These are phyloP conservation scores for Anneissia japonica DNA, from an alignment of 35 echinoderm and acorn worm genomes.

Conservation along the genomic window DNA sequence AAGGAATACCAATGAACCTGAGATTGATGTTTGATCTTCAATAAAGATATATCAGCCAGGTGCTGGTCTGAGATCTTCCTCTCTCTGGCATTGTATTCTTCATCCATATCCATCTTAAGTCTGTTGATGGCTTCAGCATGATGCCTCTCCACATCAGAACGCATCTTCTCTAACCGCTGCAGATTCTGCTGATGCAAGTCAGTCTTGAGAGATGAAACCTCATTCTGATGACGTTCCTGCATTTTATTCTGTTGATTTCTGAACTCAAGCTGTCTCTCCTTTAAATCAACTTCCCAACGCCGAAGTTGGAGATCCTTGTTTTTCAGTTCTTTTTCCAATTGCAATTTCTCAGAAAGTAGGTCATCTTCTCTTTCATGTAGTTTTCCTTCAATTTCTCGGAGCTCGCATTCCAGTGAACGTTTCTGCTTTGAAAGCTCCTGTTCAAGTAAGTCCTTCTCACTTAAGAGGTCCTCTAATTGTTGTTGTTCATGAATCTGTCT, in stretches of 20 bases:
- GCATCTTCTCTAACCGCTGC: constrained; percentile 54
- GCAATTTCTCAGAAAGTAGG: constrained; percentile 62
- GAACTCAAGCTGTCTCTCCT: constrained; percentile 77
- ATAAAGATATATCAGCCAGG: constrained; percentile 66
- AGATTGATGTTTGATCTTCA: constrained; percentile 84
- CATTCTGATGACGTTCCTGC: constrained; percentile 48
- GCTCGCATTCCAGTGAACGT: constrained; percentile 59
- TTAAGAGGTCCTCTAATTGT: constrained; percentile 62
- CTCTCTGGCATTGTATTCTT: constrained; percentile 56
- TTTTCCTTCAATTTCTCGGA: constrained; percentile 75
- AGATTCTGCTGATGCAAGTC: constrained; percentile 37
- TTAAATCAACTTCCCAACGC: constrained; percentile 60
- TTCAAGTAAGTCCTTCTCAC: constrained; percentile 85
- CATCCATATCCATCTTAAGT: constrained; percentile 58
- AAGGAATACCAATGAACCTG: constrained; percentile 99
- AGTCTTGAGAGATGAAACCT: constrained; percentile 36
- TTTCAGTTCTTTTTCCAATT: constrained; percentile 70
- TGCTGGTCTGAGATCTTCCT: constrained; percentile 44
- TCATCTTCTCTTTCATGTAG: constrained; percentile 60
- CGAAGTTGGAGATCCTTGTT: constrained; percentile 76
- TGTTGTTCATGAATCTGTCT: constrained; percentile 63
- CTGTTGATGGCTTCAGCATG: constrained; percentile 85
- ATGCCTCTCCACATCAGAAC: constrained; percentile 60
- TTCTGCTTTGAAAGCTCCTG: constrained; percentile 92
- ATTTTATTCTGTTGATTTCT: constrained; percentile 59